phyloP scores from a whole-genome alignment of 1,140 invertebrate species.

The Drosophila kurseongensis region DNA sequence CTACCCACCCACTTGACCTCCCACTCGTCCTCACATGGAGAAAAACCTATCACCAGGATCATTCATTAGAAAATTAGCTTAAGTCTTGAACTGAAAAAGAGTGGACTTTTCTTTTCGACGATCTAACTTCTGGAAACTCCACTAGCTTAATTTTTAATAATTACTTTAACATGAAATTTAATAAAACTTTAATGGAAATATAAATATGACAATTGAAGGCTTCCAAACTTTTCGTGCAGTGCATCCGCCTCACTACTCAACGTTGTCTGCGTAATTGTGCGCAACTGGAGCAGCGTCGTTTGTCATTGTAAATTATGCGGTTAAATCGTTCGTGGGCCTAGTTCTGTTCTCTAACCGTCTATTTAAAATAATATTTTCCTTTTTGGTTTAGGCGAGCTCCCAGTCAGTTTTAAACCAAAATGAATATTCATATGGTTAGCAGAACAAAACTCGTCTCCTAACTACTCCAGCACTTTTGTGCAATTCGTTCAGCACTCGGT shows the following conservation, averaged over 20 bases:
- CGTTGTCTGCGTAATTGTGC: conserved; percentile 73
- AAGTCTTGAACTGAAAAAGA: too few relatives aligned
- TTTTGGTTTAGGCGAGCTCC: background rate
- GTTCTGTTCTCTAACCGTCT: conserved; percentile 13
- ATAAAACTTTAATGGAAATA: too few relatives aligned
- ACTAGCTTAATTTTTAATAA: too few relatives aligned
- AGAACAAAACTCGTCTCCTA: conserved; percentile 31
- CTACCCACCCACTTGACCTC: background rate
- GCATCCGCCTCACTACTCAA: conserved; percentile 2
- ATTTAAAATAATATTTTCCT: conserved; percentile 22
- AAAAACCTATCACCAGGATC: background rate
- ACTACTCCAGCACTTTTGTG: conserved; percentile 26
- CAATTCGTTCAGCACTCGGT: conserved; percentile 34
- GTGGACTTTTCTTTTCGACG: too few relatives aligned
- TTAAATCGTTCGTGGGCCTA: conserved; percentile 74
- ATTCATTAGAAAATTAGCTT: too few relatives aligned
- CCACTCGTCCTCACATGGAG: background rate
- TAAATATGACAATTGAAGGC: too few relatives aligned
- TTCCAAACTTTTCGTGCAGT: conserved; percentile 2
- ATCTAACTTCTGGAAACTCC: too few relatives aligned
- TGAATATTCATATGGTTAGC: conserved; percentile 68
- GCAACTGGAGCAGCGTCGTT: conserved; percentile 69
- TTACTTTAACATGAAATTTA: too few relatives aligned
- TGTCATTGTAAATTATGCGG: conserved; percentile 83
- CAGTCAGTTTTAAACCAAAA: conserved; percentile 7